Conservation (phyloP, 2,888 invertebrate genomes). For the Andrena dorsata region DNA sequence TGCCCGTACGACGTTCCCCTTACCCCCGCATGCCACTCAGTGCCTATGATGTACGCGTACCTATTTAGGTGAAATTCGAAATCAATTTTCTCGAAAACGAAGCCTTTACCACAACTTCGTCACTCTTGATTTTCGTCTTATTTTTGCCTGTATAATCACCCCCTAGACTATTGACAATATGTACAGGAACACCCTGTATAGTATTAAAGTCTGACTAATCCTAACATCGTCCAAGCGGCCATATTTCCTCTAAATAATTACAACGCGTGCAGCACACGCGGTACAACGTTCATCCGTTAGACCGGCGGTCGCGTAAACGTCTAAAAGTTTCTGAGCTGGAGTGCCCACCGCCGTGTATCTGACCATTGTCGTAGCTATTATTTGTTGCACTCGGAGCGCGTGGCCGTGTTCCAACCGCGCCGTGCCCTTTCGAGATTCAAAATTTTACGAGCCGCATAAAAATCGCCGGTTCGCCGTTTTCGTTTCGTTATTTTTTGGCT, state of each 20-base stretch:
- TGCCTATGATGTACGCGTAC: no score
- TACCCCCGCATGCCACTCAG: no score
- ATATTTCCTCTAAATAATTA: background rate
- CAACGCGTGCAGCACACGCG: background rate
- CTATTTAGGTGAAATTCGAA: no score
- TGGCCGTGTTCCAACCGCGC: conserved; percentile 25
- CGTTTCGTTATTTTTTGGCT: conserved; percentile 5
- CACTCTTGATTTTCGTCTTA: no score
- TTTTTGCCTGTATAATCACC: no score
- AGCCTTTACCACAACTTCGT: no score
- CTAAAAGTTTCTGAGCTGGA: conserved; percentile 22
- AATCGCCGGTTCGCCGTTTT: conserved; percentile 26
- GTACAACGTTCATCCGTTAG: background rate
- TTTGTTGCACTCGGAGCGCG: conserved; percentile 16
- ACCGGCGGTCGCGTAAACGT: conserved; percentile 21
- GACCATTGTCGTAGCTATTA: conserved; percentile 25
- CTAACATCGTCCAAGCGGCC: no score
- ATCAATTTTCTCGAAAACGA: no score
- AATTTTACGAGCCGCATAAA: conserved; percentile 42
- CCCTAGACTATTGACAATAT: no score
- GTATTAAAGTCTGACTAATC: no score
- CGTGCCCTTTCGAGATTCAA: conserved; percentile 1
- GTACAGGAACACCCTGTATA: no score
- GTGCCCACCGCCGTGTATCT: background rate
- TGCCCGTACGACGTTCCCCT: no score